Conservation (phyloP, 2,888 invertebrate species). For the Apodemia zela region DNA sequence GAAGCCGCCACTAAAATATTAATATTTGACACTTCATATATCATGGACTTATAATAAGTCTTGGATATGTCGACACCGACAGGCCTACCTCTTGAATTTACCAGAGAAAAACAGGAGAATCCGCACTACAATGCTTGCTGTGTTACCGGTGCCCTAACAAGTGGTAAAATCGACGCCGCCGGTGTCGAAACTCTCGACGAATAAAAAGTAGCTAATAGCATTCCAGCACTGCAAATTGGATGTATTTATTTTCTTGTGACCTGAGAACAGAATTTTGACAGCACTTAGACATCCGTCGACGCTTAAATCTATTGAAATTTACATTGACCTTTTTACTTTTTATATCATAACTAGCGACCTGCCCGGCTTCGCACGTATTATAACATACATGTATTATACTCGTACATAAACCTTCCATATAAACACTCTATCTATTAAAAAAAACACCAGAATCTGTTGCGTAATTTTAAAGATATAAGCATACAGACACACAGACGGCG, state of each 20-base stretch:
- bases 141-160: conserved; percentile 38
- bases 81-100: conserved; percentile 7
- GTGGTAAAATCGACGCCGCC: conserved; percentile 50
- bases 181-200: conserved; percentile 45
- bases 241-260: conserved; percentile 40
- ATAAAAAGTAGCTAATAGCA: conserved; percentile 47
- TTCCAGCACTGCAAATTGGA: conserved; percentile 49
- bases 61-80: neutral
- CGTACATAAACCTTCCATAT: no score
- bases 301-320: neutral
- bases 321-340: neutral
- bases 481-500: no score
- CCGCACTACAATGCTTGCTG: conserved; percentile 23
- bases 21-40: conserved; percentile 13
- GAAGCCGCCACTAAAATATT: conserved; percentile 6
- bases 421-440: no score
- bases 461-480: no score
- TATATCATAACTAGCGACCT: neutral
- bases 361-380: no score
- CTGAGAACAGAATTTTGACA: conserved; percentile 38
- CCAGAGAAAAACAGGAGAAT: conserved; percentile 36
- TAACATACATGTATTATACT: no score
- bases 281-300: conserved; percentile 29
- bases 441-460: no score
- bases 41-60: conserved; percentile 5